These are phyloP conservation scores for Trichonephila clavipes DNA, from an alignment of 1,140 invertebrate species.

Conservation along the genomic window DNA sequence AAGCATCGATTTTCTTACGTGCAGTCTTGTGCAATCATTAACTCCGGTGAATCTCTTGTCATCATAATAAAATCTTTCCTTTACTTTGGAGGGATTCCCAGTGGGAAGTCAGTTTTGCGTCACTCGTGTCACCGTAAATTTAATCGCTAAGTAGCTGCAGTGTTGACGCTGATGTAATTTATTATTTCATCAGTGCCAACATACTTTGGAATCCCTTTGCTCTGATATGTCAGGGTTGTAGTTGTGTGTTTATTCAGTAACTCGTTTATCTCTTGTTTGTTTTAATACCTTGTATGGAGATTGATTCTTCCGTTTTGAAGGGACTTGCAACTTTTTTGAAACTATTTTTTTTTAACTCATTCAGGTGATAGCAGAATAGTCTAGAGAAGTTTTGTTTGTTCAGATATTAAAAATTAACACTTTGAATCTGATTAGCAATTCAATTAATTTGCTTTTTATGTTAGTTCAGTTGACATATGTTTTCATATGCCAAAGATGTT, in stretches of 20 bases:
- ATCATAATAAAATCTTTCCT: conserved; percentile 9
- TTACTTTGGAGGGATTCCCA: conserved; percentile 35
- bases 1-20: conserved; percentile 23
- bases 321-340: background rate
- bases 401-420: no score
- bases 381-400: no score
- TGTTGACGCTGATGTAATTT: conserved; percentile 74
- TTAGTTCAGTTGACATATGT: no score
- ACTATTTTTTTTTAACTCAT: no score
- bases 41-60: background rate
- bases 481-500: no score
- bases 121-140: conserved; percentile 48
- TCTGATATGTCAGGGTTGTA: conserved; percentile 15
- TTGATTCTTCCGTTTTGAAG: background rate
- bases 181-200: conserved; percentile 71
- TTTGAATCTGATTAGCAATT: no score
- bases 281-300: conserved; percentile 16
- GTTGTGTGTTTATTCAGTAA: conserved; percentile 11
- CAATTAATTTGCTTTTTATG: no score
- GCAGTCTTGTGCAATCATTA: background rate
- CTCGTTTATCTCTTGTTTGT: conserved; percentile 14
- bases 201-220: conserved; percentile 53
- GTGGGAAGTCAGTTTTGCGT: conserved; percentile 39
- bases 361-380: no score
- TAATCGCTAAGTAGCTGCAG: conserved; percentile 64